Evolutionary conservation across 2,888 invertebrate species (phyloP), one percentile per base, ranked within the genome.

Genomic region (Zeuzera pyrina): DNA sequence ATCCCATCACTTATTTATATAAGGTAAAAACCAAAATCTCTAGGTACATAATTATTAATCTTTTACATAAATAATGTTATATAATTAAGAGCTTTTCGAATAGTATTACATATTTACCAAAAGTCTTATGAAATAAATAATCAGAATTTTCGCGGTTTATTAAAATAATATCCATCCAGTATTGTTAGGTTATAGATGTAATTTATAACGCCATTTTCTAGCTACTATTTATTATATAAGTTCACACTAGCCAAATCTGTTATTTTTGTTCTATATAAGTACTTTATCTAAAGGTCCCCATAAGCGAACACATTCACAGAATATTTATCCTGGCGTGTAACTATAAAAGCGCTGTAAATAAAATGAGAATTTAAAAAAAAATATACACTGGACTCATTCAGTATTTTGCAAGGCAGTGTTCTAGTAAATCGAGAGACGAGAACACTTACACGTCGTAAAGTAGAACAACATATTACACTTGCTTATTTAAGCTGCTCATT

Each of bases 151-250:
- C 70, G 72, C 73, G 62, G 72, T 70, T 77, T 71, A 71, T 69
- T 70, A 65, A 61, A 74, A 68, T 70, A 76, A 72, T 77, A 61
- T 79, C 77, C 78, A 78, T 81, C 79, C 81, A 81, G 76, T 81
- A 79, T 81, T 77, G 77, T 78, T 79, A 79, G 76, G 77, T 66
- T 66, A 71, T 76, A 76, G 67, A 61, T 73, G 42, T 74, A 69
- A 69, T 63, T 62, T 62, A 57, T 43, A 35, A 46, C 45, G 54
- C 61, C 66, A 65, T 70, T 65, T 57, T 69, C 55, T 74, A 74
- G 68, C 60, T 73, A 66, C 67, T 72, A 66, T 70, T 65, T 49
- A 43, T 66, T 64, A 61, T 46, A 62, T 67, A 66, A 53, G 62
- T 68, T 65, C 57, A 64, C 45, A 64, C 66, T 65, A 65, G 68